Base-by-base conservation (phyloP, 1,140 invertebrate species). In the Orchestia grillus region DNA sequence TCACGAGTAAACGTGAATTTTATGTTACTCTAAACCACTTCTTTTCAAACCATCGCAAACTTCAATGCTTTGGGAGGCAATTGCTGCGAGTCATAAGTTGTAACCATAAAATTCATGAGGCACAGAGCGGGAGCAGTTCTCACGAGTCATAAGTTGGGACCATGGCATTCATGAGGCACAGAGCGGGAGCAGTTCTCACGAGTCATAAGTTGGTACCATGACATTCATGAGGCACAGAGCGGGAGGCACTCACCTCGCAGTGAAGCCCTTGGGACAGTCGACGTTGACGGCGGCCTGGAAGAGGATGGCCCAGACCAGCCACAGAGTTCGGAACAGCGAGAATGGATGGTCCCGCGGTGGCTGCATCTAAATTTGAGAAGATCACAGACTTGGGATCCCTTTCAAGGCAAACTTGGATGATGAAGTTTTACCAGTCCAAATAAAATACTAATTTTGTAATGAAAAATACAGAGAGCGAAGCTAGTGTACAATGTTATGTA, bases 241-340 rank as follows among this genome's bases (percentile, higher is more conserved):
- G 3, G 4, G 44, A 91, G 4, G 36, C 6, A 62, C 97, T 97
- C 97, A 98, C 98, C 98, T 98, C 90, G 98, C 98, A 95, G 98
- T 99, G 97, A 99, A 99, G 62, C 99, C 99, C 97, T 98, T 98
- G 0, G 99, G 99, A 90, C 99, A 99, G 97, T 99, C 99, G 92
- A 99, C 98, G 97, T 99, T 99, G 40, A 99, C 99, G 90, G 99
- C 99, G 44, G 99, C 99, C 97, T 99, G 99, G 97, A 99, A 99
- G 45, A 99, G 98, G 62, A 99, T 99, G 41, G 99, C 99, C 99
- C 99, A 99, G 40, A 99, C 99, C 96, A 99, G 98, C 99, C 99
- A 99, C 97, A 99, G 99, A 0, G 99, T 99, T 95, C 99, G 98
- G 97, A 99, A 99, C 15, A 99, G 97, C 0, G 99, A 99, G 97